Conservation (phyloP, 2,888 invertebrate genomes). For the Orchesella flavescens region DNA sequence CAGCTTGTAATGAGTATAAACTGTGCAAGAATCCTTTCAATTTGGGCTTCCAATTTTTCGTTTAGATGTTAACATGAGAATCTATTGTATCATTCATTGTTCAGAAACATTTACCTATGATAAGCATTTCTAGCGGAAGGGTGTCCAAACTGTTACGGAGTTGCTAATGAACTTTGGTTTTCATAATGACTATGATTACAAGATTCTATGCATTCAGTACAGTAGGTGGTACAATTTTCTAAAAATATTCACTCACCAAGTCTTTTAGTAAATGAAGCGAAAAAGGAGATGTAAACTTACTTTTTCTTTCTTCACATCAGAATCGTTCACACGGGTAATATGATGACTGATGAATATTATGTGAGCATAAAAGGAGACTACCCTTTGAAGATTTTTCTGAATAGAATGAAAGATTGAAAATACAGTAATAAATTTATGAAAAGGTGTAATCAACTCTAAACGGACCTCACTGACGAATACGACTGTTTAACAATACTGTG, state of each 20-base stretch:
- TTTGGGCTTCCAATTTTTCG: too few species aligned
- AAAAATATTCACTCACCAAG: neutral
- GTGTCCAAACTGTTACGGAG: neutral
- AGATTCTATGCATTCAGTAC: neutral
- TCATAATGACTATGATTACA: too few species aligned
- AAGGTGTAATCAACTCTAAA: conserved; percentile 58
- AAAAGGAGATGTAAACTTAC: conserved; percentile 1
- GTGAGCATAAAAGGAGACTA: neutral
- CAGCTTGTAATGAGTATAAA: too few species aligned
- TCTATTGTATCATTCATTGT: too few species aligned
- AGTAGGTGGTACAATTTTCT: conserved; percentile 20
- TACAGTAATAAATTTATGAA: conserved; percentile 34
- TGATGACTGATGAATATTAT: neutral
- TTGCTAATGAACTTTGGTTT: neutral
- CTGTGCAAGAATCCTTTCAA: too few species aligned
- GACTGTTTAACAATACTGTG: neutral
- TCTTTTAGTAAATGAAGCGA: conserved; percentile 2
- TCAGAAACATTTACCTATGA: too few species aligned
- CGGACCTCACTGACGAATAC: conserved; percentile 19
- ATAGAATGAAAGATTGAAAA: conserved; percentile 25
- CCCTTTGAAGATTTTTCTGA: neutral
- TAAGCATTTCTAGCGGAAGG: too few species aligned
- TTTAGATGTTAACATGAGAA: too few species aligned
- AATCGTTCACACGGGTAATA: too few species aligned
- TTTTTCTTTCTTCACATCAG: conserved; percentile 1